phyloP scores from a whole-genome alignment of 92 coral and sea anemone species.

The Actinostola sp. region DNA sequence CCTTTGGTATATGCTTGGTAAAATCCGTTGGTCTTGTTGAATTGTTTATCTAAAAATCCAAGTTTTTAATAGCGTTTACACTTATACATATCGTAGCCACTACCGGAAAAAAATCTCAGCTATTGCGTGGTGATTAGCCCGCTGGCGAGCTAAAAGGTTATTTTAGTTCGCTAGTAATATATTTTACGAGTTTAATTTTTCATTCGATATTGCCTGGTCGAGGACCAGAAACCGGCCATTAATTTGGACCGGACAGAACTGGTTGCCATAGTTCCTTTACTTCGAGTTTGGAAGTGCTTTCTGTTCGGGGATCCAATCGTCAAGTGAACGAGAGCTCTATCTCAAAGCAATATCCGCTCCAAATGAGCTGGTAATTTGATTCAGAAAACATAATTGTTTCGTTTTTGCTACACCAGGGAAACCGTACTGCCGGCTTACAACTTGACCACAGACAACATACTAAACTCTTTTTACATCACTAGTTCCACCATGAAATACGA shows the following conservation, averaged over 20 bases:
- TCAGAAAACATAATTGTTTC: conserved; percentile 37
- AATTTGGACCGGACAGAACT: too few species aligned
- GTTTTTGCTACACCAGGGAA: conserved; percentile 36
- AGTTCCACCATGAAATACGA: too few species aligned
- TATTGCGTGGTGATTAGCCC: not conserved
- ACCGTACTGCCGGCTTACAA: conserved; percentile 3
- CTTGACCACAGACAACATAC: too few species aligned
- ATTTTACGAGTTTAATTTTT: conserved; percentile 28
- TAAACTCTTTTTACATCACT: too few species aligned
- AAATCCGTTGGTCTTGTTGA: too few species aligned
- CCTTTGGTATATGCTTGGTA: not conserved
- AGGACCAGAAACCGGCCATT: conserved; percentile 4
- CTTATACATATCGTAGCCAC: too few species aligned
- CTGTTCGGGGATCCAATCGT: conserved; percentile 7
- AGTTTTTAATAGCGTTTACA: too few species aligned
- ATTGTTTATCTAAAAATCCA: too few species aligned
- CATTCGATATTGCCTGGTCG: conserved; percentile 27
- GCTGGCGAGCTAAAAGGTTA: not conserved
- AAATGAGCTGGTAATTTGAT: conserved; percentile 28
- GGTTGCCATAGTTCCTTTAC: conserved; percentile 34
- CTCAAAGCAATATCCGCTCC: conserved; percentile 38
- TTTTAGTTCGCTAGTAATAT: conserved; percentile 10
- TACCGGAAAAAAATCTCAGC: not conserved
- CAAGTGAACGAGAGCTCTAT: conserved; percentile 34
- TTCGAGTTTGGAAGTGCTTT: conserved; percentile 6